Evolutionary conservation across 2,113 vertebrate species (phyloP).

Genomic region (Lagenorhynchus albirostris): DNA sequence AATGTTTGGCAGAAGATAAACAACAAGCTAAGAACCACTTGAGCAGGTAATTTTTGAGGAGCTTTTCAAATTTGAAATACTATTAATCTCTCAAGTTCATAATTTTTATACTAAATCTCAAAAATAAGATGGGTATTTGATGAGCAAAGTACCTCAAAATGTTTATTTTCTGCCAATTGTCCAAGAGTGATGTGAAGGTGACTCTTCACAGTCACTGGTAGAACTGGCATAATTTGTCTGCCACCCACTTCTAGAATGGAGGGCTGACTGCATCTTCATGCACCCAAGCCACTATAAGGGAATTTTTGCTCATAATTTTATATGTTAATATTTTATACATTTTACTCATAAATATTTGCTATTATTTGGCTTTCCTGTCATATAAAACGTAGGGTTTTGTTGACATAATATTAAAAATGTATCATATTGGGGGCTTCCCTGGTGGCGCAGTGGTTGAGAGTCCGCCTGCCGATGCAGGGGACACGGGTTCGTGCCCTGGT

Average conservation of each 20-base stretch:
- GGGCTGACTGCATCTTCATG: not conserved
- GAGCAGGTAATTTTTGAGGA: not conserved
- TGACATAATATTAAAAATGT: not conserved
- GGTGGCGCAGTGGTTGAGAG: too few relatives aligned
- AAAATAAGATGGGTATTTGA: not conserved
- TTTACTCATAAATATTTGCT: conserved; percentile 5
- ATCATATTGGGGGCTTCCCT: not conserved
- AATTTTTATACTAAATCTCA: not conserved
- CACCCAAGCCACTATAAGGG: not conserved
- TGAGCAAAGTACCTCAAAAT: not conserved
- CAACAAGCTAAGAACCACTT: not conserved
- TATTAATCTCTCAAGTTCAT: not conserved
- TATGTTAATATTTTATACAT: not conserved
- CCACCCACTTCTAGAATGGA: not conserved
- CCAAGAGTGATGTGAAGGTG: not conserved
- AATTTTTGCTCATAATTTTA: not conserved
- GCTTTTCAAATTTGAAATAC: conserved; percentile 2
- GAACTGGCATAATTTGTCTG: not conserved
- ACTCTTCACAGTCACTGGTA: not conserved
- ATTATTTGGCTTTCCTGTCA: not conserved
- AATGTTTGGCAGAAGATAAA: not conserved
- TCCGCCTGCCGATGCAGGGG: too few relatives aligned
- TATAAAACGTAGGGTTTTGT: not conserved
- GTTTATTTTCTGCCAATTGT: not conserved
- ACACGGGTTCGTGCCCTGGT: too few relatives aligned